Evolutionary conservation across 2,113 vertebrate species (phyloP).

Genomic region (Hippocampus comes): DNA sequence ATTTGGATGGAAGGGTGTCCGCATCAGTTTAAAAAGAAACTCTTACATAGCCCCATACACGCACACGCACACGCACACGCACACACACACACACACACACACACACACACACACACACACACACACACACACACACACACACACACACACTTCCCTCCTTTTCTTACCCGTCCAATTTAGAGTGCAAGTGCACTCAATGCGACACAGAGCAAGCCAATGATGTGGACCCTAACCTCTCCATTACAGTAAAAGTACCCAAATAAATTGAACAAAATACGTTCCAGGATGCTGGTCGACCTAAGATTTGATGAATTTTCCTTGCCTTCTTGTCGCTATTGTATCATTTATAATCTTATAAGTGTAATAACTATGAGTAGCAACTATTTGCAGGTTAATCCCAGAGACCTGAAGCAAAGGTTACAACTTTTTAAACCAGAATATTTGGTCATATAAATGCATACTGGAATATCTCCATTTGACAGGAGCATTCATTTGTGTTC

Average conservation of each 20-base stretch:
- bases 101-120: conserved; percentile 28
- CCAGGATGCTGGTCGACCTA: not conserved
- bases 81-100: conserved; percentile 27
- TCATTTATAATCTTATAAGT: no score
- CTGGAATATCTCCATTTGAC: no score
- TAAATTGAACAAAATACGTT: not conserved
- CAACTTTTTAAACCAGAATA: no score
- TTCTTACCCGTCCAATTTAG: conserved; percentile 26
- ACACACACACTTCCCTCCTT: conserved; percentile 5
- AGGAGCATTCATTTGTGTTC: no score
- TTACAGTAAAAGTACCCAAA: conserved; percentile 38
- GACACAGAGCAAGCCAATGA: conserved; percentile 44
- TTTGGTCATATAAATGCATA: no score
- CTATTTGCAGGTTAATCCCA: no score
- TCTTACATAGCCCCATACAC: conserved; percentile 44
- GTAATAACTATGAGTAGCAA: no score
- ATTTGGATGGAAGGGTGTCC: conserved; percentile 44
- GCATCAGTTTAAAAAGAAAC: conserved; percentile 62
- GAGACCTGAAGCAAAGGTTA: no score
- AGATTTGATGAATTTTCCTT: not conserved
- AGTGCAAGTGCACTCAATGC: conserved; percentile 19
- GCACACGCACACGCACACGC: conserved; percentile 7
- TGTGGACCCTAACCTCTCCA: conserved; percentile 45
- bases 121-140: conserved; percentile 16
- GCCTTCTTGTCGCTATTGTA: no score